Conservation (phyloP, 2,113 vertebrate species). For the Larimichthys crocea region DNA sequence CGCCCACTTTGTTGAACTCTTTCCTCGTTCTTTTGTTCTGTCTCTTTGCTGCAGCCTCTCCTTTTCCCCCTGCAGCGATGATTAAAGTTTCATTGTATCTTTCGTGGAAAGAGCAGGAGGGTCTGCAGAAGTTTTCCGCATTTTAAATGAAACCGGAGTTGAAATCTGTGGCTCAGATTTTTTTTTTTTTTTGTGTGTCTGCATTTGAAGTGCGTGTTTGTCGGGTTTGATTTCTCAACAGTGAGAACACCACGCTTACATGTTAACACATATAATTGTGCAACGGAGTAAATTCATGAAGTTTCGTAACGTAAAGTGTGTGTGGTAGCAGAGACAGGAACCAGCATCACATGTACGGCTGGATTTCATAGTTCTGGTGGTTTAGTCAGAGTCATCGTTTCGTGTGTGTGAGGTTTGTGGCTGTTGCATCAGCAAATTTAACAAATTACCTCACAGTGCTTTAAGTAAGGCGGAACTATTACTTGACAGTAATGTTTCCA, state of each 20-base stretch:
- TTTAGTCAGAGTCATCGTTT: background rate
- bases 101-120: background rate
- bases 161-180: background rate
- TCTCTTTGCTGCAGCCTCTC: background rate
- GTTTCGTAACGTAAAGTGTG: background rate
- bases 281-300: constrained; percentile 8
- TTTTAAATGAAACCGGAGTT: background rate
- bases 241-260: background rate
- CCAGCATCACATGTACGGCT: background rate
- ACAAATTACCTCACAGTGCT: background rate
- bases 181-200: background rate
- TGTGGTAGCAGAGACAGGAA: constrained; percentile 14
- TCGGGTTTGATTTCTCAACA: constrained; percentile 5
- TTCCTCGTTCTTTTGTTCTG: background rate
- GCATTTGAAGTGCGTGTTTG: background rate
- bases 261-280: background rate
- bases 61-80: background rate
- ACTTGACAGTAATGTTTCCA: too few relatives aligned
- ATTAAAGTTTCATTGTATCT: constrained; percentile 23
- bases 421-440: constrained; percentile 8
- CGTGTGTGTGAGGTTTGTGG: background rate
- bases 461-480: background rate
- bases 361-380: background rate
- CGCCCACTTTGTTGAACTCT: background rate
- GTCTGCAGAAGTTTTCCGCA: background rate